phyloP scores from a whole-genome alignment of 2,888 invertebrate genomes.

The Chouioia cunea region DNA sequence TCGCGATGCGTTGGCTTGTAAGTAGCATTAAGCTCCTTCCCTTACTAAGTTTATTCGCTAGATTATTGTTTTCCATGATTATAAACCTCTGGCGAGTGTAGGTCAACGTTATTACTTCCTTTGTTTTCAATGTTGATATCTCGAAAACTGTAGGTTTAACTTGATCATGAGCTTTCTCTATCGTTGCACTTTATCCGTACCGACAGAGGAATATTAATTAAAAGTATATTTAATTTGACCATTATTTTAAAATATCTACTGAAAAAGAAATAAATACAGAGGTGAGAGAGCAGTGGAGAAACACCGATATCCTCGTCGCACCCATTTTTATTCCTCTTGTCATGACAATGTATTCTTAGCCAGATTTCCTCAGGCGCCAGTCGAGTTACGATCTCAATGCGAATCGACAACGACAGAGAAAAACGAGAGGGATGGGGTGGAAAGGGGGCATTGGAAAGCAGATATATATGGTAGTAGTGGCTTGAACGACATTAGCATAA shows the following conservation, averaged over 20 bases:
- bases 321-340: slow-evolving; percentile 42
- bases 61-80: no score
- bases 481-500: slow-evolving; percentile 63
- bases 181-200: no score
- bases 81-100: background rate
- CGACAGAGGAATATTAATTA: no score
- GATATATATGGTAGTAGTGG: background rate
- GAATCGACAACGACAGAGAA: background rate
- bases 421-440: slow-evolving; percentile 1
- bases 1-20: slow-evolving; percentile 11
- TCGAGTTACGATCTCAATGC: slow-evolving; percentile 17
- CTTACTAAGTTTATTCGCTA: slow-evolving; percentile 9
- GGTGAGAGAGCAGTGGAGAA: slow-evolving; percentile 49
- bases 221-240: no score
- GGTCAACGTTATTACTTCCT: background rate
- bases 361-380: slow-evolving; percentile 12
- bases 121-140: background rate
- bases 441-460: background rate
- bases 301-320: background rate
- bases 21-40: slow-evolving; percentile 9
- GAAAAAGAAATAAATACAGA: slow-evolving; percentile 48
- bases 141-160: no score
- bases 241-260: no score
- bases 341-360: slow-evolving; percentile 31
- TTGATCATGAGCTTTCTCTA: no score